phyloP scores from a whole-genome alignment of 2,797 vertebrate genomes.

The Hippocampus kuda region DNA sequence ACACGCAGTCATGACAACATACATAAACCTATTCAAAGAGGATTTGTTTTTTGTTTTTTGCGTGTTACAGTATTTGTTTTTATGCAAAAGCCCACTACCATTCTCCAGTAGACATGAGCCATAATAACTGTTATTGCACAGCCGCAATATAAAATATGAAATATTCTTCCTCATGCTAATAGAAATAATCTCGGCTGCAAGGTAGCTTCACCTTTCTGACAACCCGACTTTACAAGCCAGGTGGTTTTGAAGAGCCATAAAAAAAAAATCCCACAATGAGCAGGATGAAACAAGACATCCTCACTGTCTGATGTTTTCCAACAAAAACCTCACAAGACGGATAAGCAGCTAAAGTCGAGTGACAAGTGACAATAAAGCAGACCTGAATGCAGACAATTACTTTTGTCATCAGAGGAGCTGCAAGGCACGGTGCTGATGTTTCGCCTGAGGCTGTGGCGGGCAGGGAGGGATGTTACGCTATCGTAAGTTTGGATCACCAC shows the following conservation, averaged over 20 bases:
- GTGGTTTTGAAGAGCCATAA: neutral
- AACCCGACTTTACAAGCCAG: neutral
- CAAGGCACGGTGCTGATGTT: slow-evolving; percentile 45
- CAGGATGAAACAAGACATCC: neutral
- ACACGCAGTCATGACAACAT: neutral
- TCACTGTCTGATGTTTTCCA: neutral
- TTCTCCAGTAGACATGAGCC: neutral
- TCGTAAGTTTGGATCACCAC: slow-evolving; percentile 56
- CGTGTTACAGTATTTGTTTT: neutral
- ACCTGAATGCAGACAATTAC: slow-evolving; percentile 50
- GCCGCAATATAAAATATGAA: neutral
- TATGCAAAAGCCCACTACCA: neutral
- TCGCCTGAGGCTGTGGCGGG: slow-evolving; percentile 60
- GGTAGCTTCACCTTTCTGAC: neutral
- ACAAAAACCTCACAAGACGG: slow-evolving; percentile 3
- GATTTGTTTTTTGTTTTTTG: neutral
- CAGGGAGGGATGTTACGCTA: slow-evolving; percentile 52
- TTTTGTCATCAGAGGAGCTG: slow-evolving; percentile 57
- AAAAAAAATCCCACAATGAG: neutral
- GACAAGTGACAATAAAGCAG: slow-evolving; percentile 6
- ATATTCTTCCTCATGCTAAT: slow-evolving; percentile 1
- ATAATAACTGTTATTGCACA: neutral
- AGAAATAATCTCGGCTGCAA: neutral
- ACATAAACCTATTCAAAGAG: neutral
- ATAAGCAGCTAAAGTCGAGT: slow-evolving; percentile 6